Percentiles rank a stretch among this genome's conserved stretches.
Evolutionary conservation across 2,797 vertebrate species (phyloP).

Genomic region (Varecia variegata): DNA sequence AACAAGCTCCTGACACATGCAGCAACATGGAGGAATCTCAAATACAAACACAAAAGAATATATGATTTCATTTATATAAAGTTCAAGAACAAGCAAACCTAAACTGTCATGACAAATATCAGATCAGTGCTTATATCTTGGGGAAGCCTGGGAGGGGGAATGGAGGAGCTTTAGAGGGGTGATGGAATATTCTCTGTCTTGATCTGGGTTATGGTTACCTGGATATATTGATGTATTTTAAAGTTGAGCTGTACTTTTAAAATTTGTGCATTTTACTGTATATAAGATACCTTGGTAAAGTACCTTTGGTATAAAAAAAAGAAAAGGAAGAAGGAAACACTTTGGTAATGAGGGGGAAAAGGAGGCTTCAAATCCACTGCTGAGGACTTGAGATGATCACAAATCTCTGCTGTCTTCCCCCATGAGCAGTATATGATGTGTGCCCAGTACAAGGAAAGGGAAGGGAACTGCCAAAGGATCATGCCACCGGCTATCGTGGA

Average conservation of each 20-base stretch:
- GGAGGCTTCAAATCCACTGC: background rate
- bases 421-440: rapidly evolving
- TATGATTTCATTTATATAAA: background rate
- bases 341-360: background rate
- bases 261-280: background rate
- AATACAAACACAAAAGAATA: background rate
- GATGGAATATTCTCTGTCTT: background rate
- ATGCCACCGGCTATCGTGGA: background rate
- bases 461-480: background rate
- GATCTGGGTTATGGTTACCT: background rate
- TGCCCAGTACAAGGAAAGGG: background rate
- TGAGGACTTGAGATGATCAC: background rate
- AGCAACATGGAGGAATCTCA: background rate
- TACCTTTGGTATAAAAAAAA: background rate
- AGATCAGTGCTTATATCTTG: background rate
- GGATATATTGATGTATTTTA: background rate
- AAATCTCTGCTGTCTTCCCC: background rate
- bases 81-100: background rate
- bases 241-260: background rate
- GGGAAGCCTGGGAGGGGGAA: background rate
- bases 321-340: background rate
- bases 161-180: background rate
- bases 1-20: background rate
- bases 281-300: background rate
- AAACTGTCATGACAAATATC: background rate